Evolutionary conservation across 2,888 invertebrate species (phyloP), one percentile per base, ranked within the genome.

Genomic region (Dione juno): DNA sequence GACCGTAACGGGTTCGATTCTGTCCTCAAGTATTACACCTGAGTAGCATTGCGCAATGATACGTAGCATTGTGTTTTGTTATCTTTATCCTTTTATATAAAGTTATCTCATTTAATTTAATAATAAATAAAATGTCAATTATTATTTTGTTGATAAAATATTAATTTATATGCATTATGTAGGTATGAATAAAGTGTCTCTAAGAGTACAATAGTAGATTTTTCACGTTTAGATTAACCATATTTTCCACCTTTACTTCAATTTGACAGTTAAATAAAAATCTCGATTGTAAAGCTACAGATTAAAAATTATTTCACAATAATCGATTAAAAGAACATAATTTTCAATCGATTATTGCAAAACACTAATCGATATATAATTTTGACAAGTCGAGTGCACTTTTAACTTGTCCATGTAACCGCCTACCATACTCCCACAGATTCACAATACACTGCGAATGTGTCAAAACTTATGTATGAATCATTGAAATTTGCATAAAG

Each of bases 1-100:
- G 11, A 52, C 74, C 71, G 72, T 77, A 77, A 63, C 73, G 67
- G 75, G 71, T 69, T 74, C 67, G 67, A 69, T 45, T 71, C 71
- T 61, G 70, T 67, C 75, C 74, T 75, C 50, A 66, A 41, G 13
- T 53, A 52, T 53, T 61, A 48, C 35, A 68, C 65, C 57, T 58
- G 57, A 57, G 41, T 68, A 67, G 69, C 43, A 37, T 72, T 72
- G 58, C 37, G 65, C 66, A 74, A 74, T 72, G 13, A 41, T 59
- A 67, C 64, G 28, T 64, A 52, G 45, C 16, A n/a, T 48, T 48
- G 0, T 61, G 28, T 63, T 35, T n/a, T n/a, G 19, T 41, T 14
- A 21, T 28, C 9, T 40, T 41, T 59, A 59, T 19, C 41, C 16
- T 8, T 21, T 8, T 41, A 14, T 57, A 11, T 11, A 16, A n/a